These are phyloP conservation scores for Drosophila orosa DNA, from an alignment of 1,140 invertebrate genomes.

Conservation along the genomic window DNA sequence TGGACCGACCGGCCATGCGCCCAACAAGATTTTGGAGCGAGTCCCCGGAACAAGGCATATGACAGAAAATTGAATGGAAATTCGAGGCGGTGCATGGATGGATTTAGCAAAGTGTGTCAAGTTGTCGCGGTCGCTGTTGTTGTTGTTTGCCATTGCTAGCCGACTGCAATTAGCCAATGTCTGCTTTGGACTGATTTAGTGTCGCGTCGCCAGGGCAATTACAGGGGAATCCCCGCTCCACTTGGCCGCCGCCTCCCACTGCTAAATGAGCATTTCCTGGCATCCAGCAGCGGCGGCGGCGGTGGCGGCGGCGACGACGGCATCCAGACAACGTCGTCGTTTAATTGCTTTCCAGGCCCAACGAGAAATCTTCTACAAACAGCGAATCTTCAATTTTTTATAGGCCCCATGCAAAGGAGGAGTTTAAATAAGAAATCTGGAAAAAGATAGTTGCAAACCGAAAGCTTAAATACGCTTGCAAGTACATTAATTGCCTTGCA, in stretches of 20 bases:
- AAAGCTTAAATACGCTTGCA: constrained; percentile 11
- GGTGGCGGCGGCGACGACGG: constrained; percentile 76
- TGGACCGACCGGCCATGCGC: constrained; percentile 36
- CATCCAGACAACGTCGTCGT: constrained; percentile 62
- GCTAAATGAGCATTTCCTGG: constrained; percentile 84
- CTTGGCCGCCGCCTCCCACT: constrained; percentile 40
- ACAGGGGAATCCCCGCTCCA: constrained; percentile 55
- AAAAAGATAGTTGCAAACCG: not conserved
- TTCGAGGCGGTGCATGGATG: constrained; percentile 42
- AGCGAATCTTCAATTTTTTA: constrained; percentile 66
- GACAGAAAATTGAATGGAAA: constrained; percentile 52
- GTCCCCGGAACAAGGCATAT: constrained; percentile 48
- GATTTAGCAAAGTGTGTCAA: constrained; percentile 74
- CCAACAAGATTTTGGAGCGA: constrained; percentile 61
- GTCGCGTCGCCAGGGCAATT: constrained; percentile 73
- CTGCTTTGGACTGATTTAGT: constrained; percentile 79
- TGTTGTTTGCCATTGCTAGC: constrained; percentile 46
- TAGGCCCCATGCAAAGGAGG: constrained; percentile 45
- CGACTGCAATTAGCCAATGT: constrained; percentile 67
- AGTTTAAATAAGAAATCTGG: constrained; percentile 30
- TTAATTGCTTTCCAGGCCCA: constrained; percentile 82
- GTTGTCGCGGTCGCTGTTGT: constrained; percentile 60
- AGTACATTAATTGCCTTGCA: not conserved
- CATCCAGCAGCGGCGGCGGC: constrained; percentile 78
- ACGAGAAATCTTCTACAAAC: constrained; percentile 74